Base-by-base conservation (phyloP, 2,797 vertebrate genomes). In the Coendou prehensilis region DNA sequence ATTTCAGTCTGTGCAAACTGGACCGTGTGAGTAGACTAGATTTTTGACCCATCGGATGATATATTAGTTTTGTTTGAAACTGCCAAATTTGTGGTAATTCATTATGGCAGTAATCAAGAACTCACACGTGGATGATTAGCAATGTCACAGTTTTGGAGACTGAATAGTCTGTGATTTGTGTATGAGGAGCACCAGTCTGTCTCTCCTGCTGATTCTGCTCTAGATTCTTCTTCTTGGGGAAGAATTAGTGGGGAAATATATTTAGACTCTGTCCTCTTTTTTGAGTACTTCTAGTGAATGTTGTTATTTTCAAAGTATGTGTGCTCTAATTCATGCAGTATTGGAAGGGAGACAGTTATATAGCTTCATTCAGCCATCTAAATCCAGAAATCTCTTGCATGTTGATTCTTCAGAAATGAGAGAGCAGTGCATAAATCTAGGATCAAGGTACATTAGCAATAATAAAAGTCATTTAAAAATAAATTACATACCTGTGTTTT, bases 401-500 rank as follows among this genome's bases (percentile, higher is more conserved):
- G 37, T 81, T 23, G 54, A 61, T 56, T 41, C 30, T 84, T 89
- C 3, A 59, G 50, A 87, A 64, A 59, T 83, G 59, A 79, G 59
- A 86, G 76, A 92, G 26, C 9, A 83, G 82, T 85, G 10, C 9
- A 15, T 79, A 54, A 90, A 13, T 59, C 61, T 82, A 83, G 41
- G 83, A 90, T 75, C 5, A 90, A 84, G 78, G 37, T 10, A 59
- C 8, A 20, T 73, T 57, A n/a, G 22, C 64, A 41, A 63, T 45
- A 94, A 92, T 71, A 52, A 89, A 52, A 41, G 13, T 6, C 54
- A 37, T 71, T 81, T 92, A n/a, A 85, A 88, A 64, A 61, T 64
- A 94, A 84, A 47, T 67, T 76, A 11, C 47, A 11, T 64, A 22
- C 54, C 6, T 56, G 2, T 80, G 23, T 41, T 73, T 73, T 81